Evolutionary conservation across 2,888 invertebrate genomes (phyloP).

Genomic region (Steinernema scapterisci): DNA sequence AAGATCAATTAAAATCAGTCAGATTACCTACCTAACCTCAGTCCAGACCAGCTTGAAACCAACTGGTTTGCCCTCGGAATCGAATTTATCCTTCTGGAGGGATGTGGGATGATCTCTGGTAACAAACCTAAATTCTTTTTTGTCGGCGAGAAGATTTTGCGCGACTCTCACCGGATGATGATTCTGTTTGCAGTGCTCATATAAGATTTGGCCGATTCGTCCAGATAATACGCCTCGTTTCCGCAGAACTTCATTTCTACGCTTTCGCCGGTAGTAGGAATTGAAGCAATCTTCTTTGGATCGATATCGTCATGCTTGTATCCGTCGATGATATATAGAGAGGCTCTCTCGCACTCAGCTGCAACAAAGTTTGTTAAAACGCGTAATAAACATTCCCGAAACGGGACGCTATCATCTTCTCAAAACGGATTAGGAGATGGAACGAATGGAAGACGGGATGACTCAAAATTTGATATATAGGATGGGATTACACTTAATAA

Average conservation of each 20-base stretch:
- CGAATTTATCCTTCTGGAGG: conserved; percentile 40
- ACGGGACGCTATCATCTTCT: too few species aligned
- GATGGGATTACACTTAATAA: neutral
- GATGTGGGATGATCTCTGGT: conserved; percentile 56
- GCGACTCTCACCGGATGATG: conserved; percentile 39
- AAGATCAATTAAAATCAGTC: too few species aligned
- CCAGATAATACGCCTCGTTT: conserved; percentile 69
- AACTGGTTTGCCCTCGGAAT: conserved; percentile 55
- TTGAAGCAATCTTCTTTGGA: neutral
- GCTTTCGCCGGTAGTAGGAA: neutral
- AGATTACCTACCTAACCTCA: conserved; percentile 55
- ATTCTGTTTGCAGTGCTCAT: conserved; percentile 61
- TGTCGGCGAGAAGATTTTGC: neutral
- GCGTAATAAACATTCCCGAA: too few species aligned
- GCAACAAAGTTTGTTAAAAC: conserved; percentile 34
- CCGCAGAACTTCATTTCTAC: conserved; percentile 68
- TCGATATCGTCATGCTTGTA: conserved; percentile 53
- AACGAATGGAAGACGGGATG: neutral
- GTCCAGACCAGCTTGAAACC: conserved; percentile 68
- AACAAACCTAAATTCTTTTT: conserved; percentile 47
- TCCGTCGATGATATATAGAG: conserved; percentile 69
- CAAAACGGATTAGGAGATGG: neutral
- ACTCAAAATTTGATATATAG: neutral
- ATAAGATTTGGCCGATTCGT: conserved; percentile 69
- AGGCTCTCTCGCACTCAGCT: conserved; percentile 69